Percentiles rank a stretch among this genome's conserved stretches.
Conservation (phyloP, 2,888 invertebrate species). For the Anaspis maculata region DNA sequence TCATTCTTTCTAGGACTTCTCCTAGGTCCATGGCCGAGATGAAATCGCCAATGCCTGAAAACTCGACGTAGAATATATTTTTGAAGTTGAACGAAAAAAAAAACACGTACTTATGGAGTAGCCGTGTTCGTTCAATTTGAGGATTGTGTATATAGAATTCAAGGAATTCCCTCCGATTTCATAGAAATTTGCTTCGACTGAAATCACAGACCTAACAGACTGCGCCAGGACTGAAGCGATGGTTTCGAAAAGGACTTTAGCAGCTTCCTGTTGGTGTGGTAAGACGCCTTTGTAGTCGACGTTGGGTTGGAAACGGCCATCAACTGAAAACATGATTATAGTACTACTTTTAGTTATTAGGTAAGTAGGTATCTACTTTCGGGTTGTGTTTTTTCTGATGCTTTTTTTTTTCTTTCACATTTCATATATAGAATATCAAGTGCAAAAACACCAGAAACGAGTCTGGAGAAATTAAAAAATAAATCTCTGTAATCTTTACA, state of each 20-base stretch:
- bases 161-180: constrained; percentile 81
- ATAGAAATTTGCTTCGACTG: constrained; percentile 66
- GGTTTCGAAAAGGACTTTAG: constrained; percentile 63
- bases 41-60: constrained; percentile 67
- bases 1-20: constrained; percentile 58
- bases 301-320: constrained; percentile 49
- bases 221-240: constrained; percentile 64
- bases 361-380: too few species aligned
- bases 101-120: constrained; percentile 68
- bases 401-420: too few species aligned
- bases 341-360: too few species aligned
- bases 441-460: too few species aligned
- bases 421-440: too few species aligned
- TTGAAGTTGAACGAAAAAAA: too few species aligned
- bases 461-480: too few species aligned
- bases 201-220: constrained; percentile 53
- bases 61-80: too few species aligned
- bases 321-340: constrained; percentile 41
- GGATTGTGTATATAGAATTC: constrained; percentile 77
- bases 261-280: constrained; percentile 50
- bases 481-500: too few species aligned
- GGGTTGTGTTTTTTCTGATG: too few species aligned
- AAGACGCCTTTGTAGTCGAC: constrained; percentile 60
- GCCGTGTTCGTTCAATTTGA: constrained; percentile 65
- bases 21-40: constrained; percentile 62